phyloP scores from a whole-genome alignment of 2,797 vertebrate genomes.

The Glossophaga mutica region DNA sequence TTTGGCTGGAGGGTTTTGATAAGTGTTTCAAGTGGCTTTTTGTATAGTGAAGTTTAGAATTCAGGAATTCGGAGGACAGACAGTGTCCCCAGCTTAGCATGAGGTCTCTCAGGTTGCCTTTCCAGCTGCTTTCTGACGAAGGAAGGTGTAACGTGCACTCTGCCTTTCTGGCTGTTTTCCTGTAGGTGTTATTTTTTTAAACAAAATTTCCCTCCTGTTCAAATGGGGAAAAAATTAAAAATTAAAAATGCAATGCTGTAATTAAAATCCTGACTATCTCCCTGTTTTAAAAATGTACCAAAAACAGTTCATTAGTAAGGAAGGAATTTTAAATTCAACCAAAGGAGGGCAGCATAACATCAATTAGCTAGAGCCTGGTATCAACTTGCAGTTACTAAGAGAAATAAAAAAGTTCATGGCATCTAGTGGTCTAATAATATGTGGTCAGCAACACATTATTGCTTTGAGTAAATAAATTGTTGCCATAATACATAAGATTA shows the following conservation, averaged over 20 bases:
- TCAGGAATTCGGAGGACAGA: neutral
- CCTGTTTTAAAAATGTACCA: conserved; percentile 5
- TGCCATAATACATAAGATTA: neutral
- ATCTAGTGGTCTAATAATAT: neutral
- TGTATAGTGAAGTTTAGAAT: neutral
- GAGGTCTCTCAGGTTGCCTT: neutral
- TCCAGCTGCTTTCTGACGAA: fast-evolving
- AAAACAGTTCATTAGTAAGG: neutral
- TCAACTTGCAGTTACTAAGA: neutral
- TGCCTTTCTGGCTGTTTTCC: neutral
- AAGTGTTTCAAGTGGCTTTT: neutral
- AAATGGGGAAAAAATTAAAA: neutral
- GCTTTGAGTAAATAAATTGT: neutral
- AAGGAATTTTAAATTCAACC: conserved; percentile 53
- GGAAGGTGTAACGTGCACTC: too few species aligned
- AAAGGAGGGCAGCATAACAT: conserved; percentile 49
- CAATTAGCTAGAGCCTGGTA: neutral
- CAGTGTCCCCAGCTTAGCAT: fast-evolving
- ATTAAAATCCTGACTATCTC: neutral
- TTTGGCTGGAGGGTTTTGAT: neutral
- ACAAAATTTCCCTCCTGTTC: neutral
- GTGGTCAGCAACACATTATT: neutral
- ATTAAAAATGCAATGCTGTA: neutral
- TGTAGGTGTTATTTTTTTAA: neutral
- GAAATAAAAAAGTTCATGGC: neutral